Conservation (phyloP, 2,888 invertebrate genomes). For the Globia sparganii region DNA sequence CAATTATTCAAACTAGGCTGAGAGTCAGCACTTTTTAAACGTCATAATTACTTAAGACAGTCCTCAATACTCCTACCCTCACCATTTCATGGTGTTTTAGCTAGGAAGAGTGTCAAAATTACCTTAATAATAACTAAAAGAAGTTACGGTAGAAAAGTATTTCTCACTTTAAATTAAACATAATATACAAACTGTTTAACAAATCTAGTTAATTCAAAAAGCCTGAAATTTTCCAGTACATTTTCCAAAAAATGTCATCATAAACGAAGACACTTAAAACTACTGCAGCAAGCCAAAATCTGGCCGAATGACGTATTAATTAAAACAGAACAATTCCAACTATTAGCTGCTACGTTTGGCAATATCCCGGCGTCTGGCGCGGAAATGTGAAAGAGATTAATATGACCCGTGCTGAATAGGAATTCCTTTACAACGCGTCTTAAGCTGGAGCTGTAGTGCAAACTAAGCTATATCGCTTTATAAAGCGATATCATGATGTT, state of each 20-base stretch:
- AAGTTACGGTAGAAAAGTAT: not conserved
- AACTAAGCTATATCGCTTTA: conserved; percentile 66
- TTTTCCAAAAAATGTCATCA: conserved; percentile 2
- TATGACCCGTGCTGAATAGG: conserved; percentile 81
- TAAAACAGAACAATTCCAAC: conserved; percentile 80
- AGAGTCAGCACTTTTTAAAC: not conserved
- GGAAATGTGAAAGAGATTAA: conserved; percentile 87
- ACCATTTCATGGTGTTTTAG: too few relatives aligned
- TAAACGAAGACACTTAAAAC: conserved; percentile 11
- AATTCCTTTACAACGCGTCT: conserved; percentile 83
- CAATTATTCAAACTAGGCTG: not conserved
- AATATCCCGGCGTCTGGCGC: conserved; percentile 76
- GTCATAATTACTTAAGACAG: not conserved
- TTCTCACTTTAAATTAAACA: not conserved
- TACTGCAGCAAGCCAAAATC: conserved; percentile 58
- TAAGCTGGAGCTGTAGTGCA: conserved; percentile 54
- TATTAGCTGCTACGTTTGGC: conserved; percentile 81
- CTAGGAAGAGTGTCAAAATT: not conserved
- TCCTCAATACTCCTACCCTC: not conserved
- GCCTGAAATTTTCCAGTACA: not conserved
- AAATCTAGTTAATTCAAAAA: conserved; percentile 1
- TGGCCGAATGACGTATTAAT: conserved; percentile 77
- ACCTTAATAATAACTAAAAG: not conserved
- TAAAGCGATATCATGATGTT: too few relatives aligned
- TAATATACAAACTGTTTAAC: not conserved